These are phyloP conservation scores for Panagrolaimus sp. DNA, from an alignment of 1,140 invertebrate genomes.

Conservation along the genomic window DNA sequence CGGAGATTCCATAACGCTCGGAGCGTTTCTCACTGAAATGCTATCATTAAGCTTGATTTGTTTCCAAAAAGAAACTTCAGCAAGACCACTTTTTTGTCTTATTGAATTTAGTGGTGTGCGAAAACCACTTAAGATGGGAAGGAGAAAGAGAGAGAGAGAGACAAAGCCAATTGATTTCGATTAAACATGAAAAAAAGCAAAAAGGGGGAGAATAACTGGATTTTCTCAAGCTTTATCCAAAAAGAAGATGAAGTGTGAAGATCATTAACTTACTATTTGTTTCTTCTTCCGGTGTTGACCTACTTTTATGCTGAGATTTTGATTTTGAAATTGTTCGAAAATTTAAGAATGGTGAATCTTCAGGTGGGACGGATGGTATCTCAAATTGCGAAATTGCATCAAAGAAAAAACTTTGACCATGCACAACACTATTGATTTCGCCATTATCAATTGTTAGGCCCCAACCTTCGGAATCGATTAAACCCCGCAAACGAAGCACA, in stretches of 20 bases:
- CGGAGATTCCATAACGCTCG: neutral
- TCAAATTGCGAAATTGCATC: conserved; percentile 38
- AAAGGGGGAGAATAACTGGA: too few relatives aligned
- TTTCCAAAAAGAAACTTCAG: too few relatives aligned
- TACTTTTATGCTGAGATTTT: neutral
- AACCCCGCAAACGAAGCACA: conserved; percentile 50
- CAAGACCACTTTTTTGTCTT: too few relatives aligned
- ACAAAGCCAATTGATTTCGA: too few relatives aligned
- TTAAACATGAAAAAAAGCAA: too few relatives aligned
- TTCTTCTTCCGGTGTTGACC: too few relatives aligned
- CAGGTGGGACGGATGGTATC: neutral
- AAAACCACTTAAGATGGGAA: too few relatives aligned
- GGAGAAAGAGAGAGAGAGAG: too few relatives aligned
- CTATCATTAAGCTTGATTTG: neutral
- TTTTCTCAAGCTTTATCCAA: too few relatives aligned
- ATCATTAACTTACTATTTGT: too few relatives aligned
- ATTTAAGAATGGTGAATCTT: conserved; percentile 3
- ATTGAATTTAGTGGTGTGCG: too few relatives aligned
- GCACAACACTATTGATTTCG: conserved; percentile 14
- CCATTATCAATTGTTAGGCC: conserved; percentile 31
- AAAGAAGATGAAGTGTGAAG: too few relatives aligned
- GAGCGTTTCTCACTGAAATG: conserved; percentile 7
- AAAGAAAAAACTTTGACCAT: conserved; percentile 25
- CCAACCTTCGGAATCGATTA: conserved; percentile 32
- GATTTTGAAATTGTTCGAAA: conserved; percentile 5